These are phyloP conservation scores for Neopelma chrysocephalum DNA, from an alignment of 2,797 vertebrate genomes.

Conservation along the genomic window DNA sequence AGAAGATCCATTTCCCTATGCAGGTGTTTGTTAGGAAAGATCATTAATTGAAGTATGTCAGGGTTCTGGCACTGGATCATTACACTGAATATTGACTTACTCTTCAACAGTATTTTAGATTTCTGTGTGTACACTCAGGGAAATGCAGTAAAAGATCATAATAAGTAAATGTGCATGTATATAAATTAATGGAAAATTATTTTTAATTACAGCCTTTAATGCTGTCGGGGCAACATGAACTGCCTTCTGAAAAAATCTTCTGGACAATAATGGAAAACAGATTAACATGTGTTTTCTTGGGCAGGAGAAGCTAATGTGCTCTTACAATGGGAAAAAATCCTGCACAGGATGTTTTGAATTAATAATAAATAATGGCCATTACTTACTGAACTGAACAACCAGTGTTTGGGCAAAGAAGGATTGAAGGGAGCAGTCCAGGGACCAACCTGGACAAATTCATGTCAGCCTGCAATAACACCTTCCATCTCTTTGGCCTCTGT, in stretches of 20 bases:
- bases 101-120: background rate
- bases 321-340: background rate
- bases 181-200: conserved; percentile 42
- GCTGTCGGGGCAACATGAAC: background rate
- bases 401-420: background rate
- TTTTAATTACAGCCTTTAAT: conserved; percentile 29
- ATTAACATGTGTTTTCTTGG: conserved; percentile 26
- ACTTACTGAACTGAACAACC: background rate
- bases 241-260: background rate
- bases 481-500: background rate
- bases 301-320: conserved; percentile 12
- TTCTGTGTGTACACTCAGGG: background rate
- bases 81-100: background rate
- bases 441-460: background rate
- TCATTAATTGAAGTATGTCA: background rate
- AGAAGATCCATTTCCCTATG: background rate
- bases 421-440: background rate
- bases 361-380: conserved; percentile 22
- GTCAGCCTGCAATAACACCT: background rate
- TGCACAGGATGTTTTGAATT: background rate
- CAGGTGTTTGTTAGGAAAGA: conserved; percentile 1
- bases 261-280: conserved; percentile 53
- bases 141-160: background rate
- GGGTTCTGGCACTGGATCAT: background rate
- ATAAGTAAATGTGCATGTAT: background rate